phyloP scores from a whole-genome alignment of 2,888 invertebrate genomes.

The Lordiphosa fenestrarum region DNA sequence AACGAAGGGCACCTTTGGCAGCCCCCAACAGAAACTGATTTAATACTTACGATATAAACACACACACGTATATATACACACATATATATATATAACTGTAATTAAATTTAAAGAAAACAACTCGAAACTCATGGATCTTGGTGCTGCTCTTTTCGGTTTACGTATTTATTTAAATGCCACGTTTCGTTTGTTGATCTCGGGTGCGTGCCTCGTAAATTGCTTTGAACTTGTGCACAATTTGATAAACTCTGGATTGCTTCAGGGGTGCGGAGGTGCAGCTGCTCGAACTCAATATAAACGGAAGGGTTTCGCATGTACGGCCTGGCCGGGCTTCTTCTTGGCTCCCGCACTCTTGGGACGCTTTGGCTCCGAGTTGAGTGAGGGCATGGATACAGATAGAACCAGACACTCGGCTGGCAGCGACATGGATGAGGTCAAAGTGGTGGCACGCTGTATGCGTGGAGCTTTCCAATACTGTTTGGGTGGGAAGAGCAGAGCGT shows the following conservation, averaged over 20 bases:
- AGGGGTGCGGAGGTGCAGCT: conserved; percentile 26
- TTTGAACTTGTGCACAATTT: conserved; percentile 57
- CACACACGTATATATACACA: conserved; percentile 52
- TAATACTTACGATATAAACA: conserved; percentile 66
- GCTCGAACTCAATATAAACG: conserved; percentile 74
- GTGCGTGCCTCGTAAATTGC: conserved; percentile 52
- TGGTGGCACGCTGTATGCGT: conserved; percentile 78
- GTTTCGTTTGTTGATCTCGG: conserved; percentile 36
- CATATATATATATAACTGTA: conserved; percentile 65
- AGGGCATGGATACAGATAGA: conserved; percentile 80
- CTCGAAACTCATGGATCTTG: conserved; percentile 13
- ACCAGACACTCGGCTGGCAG: conserved; percentile 80
- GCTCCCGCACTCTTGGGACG: conserved; percentile 79
- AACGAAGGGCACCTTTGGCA: conserved; percentile 46
- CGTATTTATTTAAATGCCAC: conserved; percentile 67
- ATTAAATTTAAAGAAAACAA: conserved; percentile 59
- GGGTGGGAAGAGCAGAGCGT: neutral
- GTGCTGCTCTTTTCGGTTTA: conserved; percentile 21
- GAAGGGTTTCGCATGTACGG: conserved; percentile 79
- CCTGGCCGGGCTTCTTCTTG: conserved; percentile 77
- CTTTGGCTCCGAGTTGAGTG: conserved; percentile 76
- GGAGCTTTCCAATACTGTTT: conserved; percentile 79
- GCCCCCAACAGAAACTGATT: conserved; percentile 45
- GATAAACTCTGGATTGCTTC: conserved; percentile 32
- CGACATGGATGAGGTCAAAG: conserved; percentile 80